A percentile compares a stretch with the other conserved stretches of the same genome.
Evolutionary conservation across 2,888 invertebrate genomes (phyloP).

Genomic region (Luperina nickerlii): DNA sequence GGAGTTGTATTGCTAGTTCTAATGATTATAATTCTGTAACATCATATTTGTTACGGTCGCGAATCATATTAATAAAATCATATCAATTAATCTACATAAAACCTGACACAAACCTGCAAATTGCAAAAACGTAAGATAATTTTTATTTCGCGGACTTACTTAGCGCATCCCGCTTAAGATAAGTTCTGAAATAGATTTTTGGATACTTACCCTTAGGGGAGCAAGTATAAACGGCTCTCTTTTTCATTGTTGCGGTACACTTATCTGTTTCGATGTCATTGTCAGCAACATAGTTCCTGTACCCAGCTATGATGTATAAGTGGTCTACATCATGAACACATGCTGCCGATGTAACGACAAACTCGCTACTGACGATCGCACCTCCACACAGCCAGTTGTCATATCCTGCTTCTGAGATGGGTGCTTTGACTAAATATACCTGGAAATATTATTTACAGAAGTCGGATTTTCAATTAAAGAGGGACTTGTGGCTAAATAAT

Average conservation of each 20-base stretch:
- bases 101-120: too few relatives aligned
- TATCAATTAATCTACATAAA: too few relatives aligned
- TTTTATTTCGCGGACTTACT: too few relatives aligned
- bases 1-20: too few relatives aligned
- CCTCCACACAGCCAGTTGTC: conserved; percentile 74
- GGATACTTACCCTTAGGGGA: conserved; percentile 30
- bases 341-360: conserved; percentile 72
- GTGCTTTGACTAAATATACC: conserved; percentile 69
- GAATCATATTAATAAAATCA: too few relatives aligned
- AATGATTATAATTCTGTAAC: too few relatives aligned
- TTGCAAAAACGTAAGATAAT: too few relatives aligned
- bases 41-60: too few relatives aligned
- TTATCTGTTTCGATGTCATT: conserved; percentile 59
- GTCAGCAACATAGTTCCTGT: conserved; percentile 68
- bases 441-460: conserved; percentile 30
- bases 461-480: background rate
- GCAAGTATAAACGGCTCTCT: conserved; percentile 64
- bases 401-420: conserved; percentile 53
- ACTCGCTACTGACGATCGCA: conserved; percentile 62
- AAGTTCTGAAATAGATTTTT: background rate
- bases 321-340: conserved; percentile 71
- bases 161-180: background rate
- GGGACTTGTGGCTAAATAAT: too few relatives aligned
- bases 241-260: conserved; percentile 72
- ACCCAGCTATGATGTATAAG: conserved; percentile 73